Evolutionary conservation across 1,140 invertebrate species (phyloP).

Genomic region (Geopemphigus sp.): DNA sequence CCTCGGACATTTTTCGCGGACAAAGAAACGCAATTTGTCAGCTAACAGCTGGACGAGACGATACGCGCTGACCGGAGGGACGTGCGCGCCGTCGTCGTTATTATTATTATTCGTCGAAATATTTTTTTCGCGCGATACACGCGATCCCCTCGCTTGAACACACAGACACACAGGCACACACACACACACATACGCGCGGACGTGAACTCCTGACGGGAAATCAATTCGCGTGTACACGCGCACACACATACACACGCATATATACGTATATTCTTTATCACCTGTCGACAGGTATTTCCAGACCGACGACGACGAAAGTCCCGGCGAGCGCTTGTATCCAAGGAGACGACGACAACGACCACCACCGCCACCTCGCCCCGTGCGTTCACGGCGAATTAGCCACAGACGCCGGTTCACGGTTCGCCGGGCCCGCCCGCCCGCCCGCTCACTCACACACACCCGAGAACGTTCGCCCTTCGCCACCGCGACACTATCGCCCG

Average conservation of each 20-base stretch:
- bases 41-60: too few species aligned
- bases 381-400: conserved; percentile 47
- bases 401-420: conserved; percentile 44
- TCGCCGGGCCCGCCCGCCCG: neutral
- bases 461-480: too few species aligned
- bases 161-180: too few species aligned
- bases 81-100: too few species aligned
- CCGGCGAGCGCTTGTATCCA: conserved; percentile 20
- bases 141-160: too few species aligned
- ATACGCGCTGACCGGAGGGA: too few species aligned
- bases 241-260: neutral
- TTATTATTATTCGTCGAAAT: neutral
- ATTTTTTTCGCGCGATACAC: too few species aligned
- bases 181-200: too few species aligned
- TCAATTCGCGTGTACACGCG: neutral
- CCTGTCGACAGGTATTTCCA: conserved; percentile 14
- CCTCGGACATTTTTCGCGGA: neutral
- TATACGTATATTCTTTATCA: neutral
- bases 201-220: conserved; percentile 4
- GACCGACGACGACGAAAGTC: conserved; percentile 16
- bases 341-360: neutral
- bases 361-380: neutral
- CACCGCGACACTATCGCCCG: too few species aligned
- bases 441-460: too few species aligned
- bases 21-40: conserved; percentile 34